Base-by-base conservation (phyloP, 2,797 vertebrate genomes). In the Channa striata region DNA sequence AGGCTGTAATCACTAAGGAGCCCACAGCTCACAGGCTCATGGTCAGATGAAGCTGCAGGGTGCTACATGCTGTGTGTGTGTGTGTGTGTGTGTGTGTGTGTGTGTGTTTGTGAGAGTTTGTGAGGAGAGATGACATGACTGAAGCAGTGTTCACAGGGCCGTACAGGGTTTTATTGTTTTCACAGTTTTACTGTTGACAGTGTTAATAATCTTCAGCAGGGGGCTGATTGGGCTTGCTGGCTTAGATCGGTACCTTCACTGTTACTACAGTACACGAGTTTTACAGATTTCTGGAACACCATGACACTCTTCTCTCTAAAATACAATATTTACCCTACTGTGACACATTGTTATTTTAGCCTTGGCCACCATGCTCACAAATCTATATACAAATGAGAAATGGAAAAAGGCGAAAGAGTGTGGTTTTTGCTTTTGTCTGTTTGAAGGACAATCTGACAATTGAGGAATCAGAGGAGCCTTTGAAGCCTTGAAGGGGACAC, bases 381-480 rank as follows among this genome's bases (percentile, higher is more conserved):
- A 67, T 49, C 36, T 9, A 39, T 4, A 33, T 0, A 53, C 2
- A 59, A 50, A 34, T 3, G 17, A 9, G 1, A 54, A 33, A 19
- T 19, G 19, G 7, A 50, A 37, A 54, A 67, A 21, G 9, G 50
- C 23, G 2, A 39, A 16, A 62, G 48, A n/a, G 23, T n/a, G 39
- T 11, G 8, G 16, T 21, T 51, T 68, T 34, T 8, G 51, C 30
- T 47, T 64, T 40, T 11, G 0, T 58, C 19, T 72, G 53, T 70
- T 34, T 66, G 68, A 70, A 77, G 68, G 67, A 78, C 70, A 64
- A 67, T 63, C 33, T 62, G 49, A 74, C 62, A 71, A 62, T 57
- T 74, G 43, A 43, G 57, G 49, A 76, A 73, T 71, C 62, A 65
- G 17, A 63, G 34, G 51, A 51, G 21, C 59, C 34, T 8, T 23